phyloP scores from a whole-genome alignment of 2,888 invertebrate species.

The Tetramorium bicarinatum region DNA sequence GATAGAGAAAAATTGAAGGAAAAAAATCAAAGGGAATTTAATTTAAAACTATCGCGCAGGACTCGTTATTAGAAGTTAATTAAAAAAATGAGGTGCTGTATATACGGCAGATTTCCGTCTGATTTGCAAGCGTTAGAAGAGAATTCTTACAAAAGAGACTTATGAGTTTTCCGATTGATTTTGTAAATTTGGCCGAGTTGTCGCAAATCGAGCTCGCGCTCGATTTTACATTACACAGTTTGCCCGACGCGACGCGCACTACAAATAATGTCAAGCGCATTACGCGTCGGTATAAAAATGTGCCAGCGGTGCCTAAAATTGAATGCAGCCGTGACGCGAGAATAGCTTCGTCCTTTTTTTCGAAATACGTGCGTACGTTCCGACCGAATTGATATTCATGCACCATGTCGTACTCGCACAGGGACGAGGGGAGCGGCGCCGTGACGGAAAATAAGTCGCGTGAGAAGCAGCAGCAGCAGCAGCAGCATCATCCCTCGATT shows the following conservation, averaged over 20 bases:
- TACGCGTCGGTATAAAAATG: constrained; percentile 14
- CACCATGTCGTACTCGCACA: constrained; percentile 7
- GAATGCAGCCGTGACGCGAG: constrained; percentile 26
- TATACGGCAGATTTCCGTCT: background rate
- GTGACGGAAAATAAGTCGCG: constrained; percentile 23
- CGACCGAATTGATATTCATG: constrained; percentile 43
- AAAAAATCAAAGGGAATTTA: background rate
- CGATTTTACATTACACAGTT: constrained; percentile 1
- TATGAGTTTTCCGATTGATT: constrained; percentile 11
- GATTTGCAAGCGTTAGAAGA: constrained; percentile 4
- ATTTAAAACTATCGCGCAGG: background rate
- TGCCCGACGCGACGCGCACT: background rate
- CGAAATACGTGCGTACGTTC: constrained; percentile 30
- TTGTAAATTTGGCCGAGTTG: background rate
- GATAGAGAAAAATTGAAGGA: background rate
- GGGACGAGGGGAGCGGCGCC: background rate
- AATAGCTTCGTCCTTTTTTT: constrained; percentile 5
- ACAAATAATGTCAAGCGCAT: constrained; percentile 20
- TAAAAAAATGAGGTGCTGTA: too few species aligned
- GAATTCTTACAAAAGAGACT: background rate
- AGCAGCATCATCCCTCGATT: constrained; percentile 46
- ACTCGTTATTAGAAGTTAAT: background rate
- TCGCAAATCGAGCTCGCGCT: constrained; percentile 14
- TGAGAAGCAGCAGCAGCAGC: constrained; percentile 23
- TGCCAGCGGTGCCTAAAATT: background rate